A percentile compares a stretch with the other conserved stretches of the same genome.
Evolutionary conservation across 2,888 invertebrate species (phyloP).

Genomic region (Xanthorhoe designata): DNA sequence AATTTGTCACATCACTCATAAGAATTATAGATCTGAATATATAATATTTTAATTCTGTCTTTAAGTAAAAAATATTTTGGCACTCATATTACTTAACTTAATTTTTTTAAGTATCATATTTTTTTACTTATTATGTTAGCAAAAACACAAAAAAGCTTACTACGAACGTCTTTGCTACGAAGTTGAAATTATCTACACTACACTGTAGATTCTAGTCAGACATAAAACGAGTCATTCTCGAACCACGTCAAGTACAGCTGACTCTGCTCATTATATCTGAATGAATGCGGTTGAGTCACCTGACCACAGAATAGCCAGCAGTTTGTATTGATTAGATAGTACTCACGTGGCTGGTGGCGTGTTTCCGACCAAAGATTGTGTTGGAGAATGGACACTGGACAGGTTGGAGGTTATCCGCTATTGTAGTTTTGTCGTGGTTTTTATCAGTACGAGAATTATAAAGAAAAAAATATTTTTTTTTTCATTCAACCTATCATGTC

Average conservation of each 20-base stretch:
- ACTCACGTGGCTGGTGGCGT: slow-evolving; percentile 23
- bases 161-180: no score
- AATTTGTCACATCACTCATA: no score
- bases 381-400: slow-evolving; percentile 8
- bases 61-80: no score
- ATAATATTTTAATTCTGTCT: no score
- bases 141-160: no score
- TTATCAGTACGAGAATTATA: background rate
- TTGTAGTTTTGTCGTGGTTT: slow-evolving; percentile 2
- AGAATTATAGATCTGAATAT: no score
- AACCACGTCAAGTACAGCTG: slow-evolving; percentile 51
- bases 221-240: background rate
- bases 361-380: slow-evolving; percentile 26
- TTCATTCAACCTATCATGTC: no score
- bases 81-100: no score
- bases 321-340: slow-evolving; percentile 12
- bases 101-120: no score
- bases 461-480: background rate
- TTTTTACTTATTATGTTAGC: no score
- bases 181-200: no score
- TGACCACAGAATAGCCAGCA: slow-evolving; percentile 14
- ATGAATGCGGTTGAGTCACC: slow-evolving; percentile 58
- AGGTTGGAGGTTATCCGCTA: slow-evolving; percentile 22
- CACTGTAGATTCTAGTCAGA: no score
- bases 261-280: slow-evolving; percentile 55